Base-by-base conservation (phyloP, 2,797 vertebrate species). In the Sebastes nivosus region DNA sequence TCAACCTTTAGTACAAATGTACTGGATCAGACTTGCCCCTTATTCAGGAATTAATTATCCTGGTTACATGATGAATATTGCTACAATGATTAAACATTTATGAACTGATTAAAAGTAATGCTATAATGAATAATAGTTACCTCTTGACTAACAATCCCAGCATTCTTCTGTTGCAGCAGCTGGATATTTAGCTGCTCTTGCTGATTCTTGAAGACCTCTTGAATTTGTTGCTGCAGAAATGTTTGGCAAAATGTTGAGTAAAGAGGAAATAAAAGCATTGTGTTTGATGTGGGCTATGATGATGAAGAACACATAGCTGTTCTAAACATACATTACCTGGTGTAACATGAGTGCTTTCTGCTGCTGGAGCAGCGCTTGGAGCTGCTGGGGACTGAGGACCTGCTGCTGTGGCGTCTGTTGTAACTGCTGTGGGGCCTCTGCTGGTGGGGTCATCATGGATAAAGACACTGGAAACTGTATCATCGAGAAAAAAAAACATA, bases 271-370 rank as follows among this genome's bases (percentile, higher is more conserved):
- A 29, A 60, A 72, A 42, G 7, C n/a, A n/a, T 10, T 2, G 12
- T 7, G 57, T 32, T 57, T 1, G 29, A n/a, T 1, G 46, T 8
- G 30, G 27, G 11, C 24, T 3, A 4, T 16, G 46, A 50, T 2
- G 46, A 50, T 20, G 6, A 58, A 4, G 11, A 27, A 36, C 6
- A 30, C 3, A 8, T 2, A 2, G 61, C 2, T 14, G 64, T 6
- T 24, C 0, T 22, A 2, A 63, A 27, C 13, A 32, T 11, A 25
- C 11, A 2, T 66, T 96, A 99, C 98, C 98, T 99, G 98, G 93
- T 99, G 98, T 95, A 99, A 96, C 98, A 99, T 98, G 96, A 99
- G 97, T 95, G 98, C 97, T 95, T 99, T 98, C 93, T 99, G 98
- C 92, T 99, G 98, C 87, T 99, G 98, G 89, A 99, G 97, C 91